phyloP scores from a whole-genome alignment of 2,797 vertebrate genomes.

The Enteromius trimaculatus region DNA sequence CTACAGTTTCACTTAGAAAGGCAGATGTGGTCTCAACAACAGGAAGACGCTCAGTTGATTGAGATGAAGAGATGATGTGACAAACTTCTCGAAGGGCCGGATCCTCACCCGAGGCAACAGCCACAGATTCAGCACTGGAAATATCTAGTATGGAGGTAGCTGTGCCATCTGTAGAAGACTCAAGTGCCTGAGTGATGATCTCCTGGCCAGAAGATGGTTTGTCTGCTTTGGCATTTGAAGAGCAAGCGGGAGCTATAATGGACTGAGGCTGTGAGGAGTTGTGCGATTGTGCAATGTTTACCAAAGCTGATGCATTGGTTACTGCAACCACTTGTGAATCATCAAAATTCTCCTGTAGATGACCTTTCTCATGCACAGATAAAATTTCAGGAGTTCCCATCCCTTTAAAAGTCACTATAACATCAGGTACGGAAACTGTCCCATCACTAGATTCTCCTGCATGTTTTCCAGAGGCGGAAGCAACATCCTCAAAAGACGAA shows the following conservation, averaged over 20 bases:
- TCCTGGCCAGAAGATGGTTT: not conserved
- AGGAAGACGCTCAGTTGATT: not conserved
- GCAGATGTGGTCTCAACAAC: not conserved
- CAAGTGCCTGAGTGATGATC: not conserved
- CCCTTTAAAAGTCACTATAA: not conserved
- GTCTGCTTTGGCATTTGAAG: slow-evolving; percentile 8
- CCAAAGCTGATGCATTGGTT: not conserved
- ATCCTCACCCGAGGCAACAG: not conserved
- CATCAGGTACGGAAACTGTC: not conserved
- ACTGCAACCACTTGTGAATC: not conserved
- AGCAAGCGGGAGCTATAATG: not conserved
- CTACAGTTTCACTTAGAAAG: not conserved
- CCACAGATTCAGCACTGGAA: not conserved
- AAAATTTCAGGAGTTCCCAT: not conserved
- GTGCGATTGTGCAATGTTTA: not conserved
- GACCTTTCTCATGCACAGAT: not conserved
- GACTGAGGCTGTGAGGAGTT: not conserved
- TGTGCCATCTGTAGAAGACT: not conserved
- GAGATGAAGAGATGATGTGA: not conserved
- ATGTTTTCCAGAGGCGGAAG: not conserved
- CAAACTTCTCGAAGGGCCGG: not conserved
- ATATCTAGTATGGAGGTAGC: not conserved
- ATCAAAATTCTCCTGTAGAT: not conserved
- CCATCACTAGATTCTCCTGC: not conserved
- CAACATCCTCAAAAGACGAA: not conserved